phyloP scores from a whole-genome alignment of 2,888 invertebrate species.

The Strigamia transsilvanica region DNA sequence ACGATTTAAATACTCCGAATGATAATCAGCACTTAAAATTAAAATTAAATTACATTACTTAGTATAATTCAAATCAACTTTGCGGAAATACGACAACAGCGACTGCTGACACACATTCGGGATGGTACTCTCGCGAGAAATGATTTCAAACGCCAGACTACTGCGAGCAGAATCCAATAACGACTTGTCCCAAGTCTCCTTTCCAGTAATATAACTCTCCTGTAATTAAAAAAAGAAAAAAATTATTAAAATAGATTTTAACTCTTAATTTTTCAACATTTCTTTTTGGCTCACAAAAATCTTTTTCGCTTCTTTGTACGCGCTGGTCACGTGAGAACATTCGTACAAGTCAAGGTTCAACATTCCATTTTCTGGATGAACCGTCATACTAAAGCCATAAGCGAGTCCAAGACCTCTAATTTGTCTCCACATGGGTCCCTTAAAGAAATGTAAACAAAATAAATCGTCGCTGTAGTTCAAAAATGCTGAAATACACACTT shows the following conservation, averaged over 20 bases:
- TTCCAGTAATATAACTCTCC: constrained; percentile 72
- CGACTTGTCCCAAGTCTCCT: constrained; percentile 74
- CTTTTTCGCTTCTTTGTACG: constrained; percentile 78
- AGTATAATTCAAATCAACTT: constrained; percentile 6
- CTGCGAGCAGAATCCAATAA: constrained; percentile 84
- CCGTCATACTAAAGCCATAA: constrained; percentile 74
- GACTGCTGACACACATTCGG: constrained; percentile 77
- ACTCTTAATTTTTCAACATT: not conserved
- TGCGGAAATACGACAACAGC: constrained; percentile 73
- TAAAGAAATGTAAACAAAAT: constrained; percentile 4
- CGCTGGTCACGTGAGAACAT: constrained; percentile 80
- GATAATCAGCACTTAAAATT: not conserved
- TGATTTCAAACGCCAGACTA: constrained; percentile 85
- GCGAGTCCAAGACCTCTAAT: constrained; percentile 87
- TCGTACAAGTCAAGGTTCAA: constrained; percentile 77
- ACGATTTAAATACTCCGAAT: constrained; percentile 55
- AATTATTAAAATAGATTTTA: not conserved
- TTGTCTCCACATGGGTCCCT: constrained; percentile 89
- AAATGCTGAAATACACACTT: constrained; percentile 71
- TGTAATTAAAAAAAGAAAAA: constrained; percentile 61
- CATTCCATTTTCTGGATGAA: constrained; percentile 74
- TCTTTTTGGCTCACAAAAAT: constrained; percentile 71
- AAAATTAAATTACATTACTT: not conserved
- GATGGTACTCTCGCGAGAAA: constrained; percentile 81
- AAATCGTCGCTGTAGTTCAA: not conserved